Evolutionary conservation across 2,797 vertebrate genomes (phyloP).

Genomic region (Neosilurus hyrtlii): DNA sequence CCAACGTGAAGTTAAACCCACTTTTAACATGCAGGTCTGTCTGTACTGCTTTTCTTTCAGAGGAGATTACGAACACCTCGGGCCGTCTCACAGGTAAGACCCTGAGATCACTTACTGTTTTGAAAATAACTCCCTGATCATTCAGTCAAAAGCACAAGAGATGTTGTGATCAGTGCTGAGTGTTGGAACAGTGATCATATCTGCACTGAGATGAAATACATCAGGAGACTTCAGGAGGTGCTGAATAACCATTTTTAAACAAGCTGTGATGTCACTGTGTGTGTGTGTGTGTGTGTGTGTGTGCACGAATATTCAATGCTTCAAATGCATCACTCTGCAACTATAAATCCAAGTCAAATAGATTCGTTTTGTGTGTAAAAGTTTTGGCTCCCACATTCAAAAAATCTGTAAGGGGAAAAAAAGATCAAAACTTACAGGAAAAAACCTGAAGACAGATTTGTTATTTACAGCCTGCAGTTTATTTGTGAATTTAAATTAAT

Average conservation of each 20-base stretch:
- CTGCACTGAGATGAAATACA: background rate
- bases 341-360: background rate
- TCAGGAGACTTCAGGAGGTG: background rate
- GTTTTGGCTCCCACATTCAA: background rate
- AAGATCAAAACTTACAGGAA: background rate
- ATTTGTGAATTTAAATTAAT: background rate
- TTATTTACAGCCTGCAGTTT: background rate
- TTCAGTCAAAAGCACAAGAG: background rate
- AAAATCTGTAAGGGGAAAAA: background rate
- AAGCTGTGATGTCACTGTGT: background rate
- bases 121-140: background rate
- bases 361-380: background rate
- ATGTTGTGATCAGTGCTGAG: background rate
- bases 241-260: background rate
- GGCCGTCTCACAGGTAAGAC: constrained; percentile 51
- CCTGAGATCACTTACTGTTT: constrained; percentile 4
- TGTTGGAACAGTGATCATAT: background rate
- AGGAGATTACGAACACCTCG: constrained; percentile 51
- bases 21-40: constrained; percentile 35
- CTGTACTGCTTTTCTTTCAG: constrained; percentile 43
- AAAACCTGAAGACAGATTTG: background rate
- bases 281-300: background rate
- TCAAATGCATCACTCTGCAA: background rate
- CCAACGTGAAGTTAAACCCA: background rate
- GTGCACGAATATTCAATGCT: no score